These are phyloP conservation scores for Zonitis immaculata DNA, from an alignment of 2,888 invertebrate genomes.

Conservation along the genomic window DNA sequence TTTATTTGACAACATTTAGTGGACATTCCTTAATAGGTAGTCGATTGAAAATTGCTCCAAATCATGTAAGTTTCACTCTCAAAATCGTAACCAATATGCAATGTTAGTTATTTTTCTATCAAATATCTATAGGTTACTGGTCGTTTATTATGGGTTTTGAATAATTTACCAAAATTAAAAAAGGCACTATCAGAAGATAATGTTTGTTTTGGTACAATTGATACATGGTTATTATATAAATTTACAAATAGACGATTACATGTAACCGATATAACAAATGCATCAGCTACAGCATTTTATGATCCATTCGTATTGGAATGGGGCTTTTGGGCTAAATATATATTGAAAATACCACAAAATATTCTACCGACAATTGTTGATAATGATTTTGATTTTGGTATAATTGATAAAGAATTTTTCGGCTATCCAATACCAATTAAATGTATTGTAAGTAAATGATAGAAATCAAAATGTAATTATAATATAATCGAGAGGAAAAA, in stretches of 20 bases:
- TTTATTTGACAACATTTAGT: constrained; percentile 73
- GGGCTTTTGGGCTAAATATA: constrained; percentile 65
- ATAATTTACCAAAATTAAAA: constrained; percentile 65
- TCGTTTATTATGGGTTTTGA: constrained; percentile 72
- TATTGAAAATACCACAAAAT: constrained; percentile 66
- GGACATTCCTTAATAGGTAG: constrained; percentile 81
- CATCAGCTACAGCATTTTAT: constrained; percentile 87
- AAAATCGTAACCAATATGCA: not conserved
- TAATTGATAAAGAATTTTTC: constrained; percentile 61
- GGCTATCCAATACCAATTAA: constrained; percentile 74
- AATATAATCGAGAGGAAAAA: no score
- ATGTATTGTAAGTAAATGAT: constrained; percentile 65
- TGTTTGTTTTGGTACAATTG: constrained; percentile 81
- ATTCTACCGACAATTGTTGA: constrained; percentile 80
- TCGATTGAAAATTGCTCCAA: constrained; percentile 77
- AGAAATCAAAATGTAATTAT: no score
- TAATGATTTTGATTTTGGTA: constrained; percentile 71
- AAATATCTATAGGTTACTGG: constrained; percentile 43
- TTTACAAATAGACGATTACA: constrained; percentile 62
- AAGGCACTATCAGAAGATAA: constrained; percentile 59
- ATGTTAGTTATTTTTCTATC: not conserved
- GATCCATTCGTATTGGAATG: constrained; percentile 89
- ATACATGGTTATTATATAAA: constrained; percentile 90
- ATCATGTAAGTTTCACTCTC: constrained; percentile 65
- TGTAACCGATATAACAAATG: constrained; percentile 85